Conservation (phyloP, 2,113 vertebrate species). For the Antidorcas marsupialis region DNA sequence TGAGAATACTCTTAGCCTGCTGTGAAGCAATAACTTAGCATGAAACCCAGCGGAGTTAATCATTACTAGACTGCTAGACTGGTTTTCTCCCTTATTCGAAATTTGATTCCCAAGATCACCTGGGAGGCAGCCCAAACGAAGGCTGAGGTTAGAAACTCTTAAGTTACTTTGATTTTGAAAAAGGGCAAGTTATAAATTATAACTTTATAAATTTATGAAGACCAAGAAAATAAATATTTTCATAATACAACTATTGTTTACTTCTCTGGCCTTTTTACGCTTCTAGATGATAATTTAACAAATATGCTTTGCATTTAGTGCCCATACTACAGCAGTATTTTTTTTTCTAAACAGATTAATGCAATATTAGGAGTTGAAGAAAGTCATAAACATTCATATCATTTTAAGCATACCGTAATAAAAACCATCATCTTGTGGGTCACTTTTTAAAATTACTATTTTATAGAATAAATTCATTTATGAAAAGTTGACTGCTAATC, state of each 20-base stretch:
- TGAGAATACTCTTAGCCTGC: neutral
- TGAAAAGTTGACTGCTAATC: neutral
- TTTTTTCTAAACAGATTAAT: neutral
- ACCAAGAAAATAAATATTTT: neutral
- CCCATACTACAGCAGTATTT: neutral
- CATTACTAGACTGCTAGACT: neutral
- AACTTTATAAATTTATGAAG: neutral
- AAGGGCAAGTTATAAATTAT: neutral
- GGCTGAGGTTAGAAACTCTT: neutral
- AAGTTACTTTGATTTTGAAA: slow-evolving; percentile 11
- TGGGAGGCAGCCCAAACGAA: neutral
- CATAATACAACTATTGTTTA: neutral
- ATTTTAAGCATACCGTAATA: neutral
- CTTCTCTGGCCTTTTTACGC: neutral
- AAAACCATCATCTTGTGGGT: neutral
- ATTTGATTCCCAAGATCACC: neutral
- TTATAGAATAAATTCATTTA: neutral
- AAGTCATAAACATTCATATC: neutral
- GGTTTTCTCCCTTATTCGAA: neutral
- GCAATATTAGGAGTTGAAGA: neutral
- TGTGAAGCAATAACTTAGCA: slow-evolving; percentile 11
- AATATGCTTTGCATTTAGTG: neutral
- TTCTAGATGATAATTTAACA: neutral
- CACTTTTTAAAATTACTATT: neutral
- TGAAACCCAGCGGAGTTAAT: neutral